Percentiles rank a stretch among this genome's conserved stretches.
These are phyloP conservation scores for Wiebesia pumilae DNA, from an alignment of 1,140 invertebrate species.

Conservation along the genomic window DNA sequence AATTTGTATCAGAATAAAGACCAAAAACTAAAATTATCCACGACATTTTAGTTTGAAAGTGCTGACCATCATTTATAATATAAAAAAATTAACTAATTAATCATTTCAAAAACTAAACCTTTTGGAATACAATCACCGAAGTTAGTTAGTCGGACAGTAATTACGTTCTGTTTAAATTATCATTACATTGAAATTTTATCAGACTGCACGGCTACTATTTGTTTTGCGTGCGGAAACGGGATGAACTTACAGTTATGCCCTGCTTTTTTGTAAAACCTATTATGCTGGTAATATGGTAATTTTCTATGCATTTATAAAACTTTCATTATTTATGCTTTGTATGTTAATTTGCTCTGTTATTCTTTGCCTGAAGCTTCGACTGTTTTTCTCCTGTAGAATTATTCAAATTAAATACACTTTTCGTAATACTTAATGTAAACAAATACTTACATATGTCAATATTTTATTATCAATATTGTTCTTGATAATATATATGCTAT, in stretches of 20 bases:
- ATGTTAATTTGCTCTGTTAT: not conserved
- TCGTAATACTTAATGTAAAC: not conserved
- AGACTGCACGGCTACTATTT: not conserved
- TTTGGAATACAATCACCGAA: not conserved
- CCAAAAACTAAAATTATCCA: too few relatives aligned
- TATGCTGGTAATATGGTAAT: not conserved
- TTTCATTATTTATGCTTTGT: too few relatives aligned
- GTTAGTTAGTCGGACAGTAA: not conserved
- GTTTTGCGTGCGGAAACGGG: slow-evolving; percentile 21
- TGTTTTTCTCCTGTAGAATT: too few relatives aligned
- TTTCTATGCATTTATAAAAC: not conserved
- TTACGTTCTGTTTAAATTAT: slow-evolving; percentile 21
- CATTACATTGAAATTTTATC: not conserved
- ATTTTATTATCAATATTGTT: not conserved
- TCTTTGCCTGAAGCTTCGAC: not conserved
- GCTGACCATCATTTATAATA: too few relatives aligned
- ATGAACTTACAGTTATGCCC: slow-evolving; percentile 45
- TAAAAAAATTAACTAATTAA: too few relatives aligned
- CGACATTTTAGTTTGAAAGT: too few relatives aligned
- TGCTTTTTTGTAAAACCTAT: slow-evolving; percentile 13
- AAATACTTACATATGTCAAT: not conserved
- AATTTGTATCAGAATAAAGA: too few relatives aligned
- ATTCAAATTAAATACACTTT: not conserved
- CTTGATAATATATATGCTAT: too few relatives aligned
- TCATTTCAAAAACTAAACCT: too few relatives aligned